Percentiles rank a stretch among this genome's conserved stretches.
Conservation (phyloP, 2,888 invertebrate genomes). For the Cataglyphis albicans region DNA sequence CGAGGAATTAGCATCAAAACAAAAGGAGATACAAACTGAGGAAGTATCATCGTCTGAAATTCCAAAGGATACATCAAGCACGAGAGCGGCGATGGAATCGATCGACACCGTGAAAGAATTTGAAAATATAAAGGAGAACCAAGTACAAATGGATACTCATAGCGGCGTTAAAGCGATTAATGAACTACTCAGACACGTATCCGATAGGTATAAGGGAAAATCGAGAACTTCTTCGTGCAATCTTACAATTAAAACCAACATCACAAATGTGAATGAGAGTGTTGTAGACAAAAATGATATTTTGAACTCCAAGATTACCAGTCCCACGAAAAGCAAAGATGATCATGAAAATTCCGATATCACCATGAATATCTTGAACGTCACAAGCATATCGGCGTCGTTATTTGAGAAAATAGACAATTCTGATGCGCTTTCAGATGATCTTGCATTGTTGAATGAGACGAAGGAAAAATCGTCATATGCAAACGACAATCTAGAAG, state of each 20-base stretch:
- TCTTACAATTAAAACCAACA: background rate
- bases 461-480: background rate
- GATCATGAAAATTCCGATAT: background rate
- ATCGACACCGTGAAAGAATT: background rate
- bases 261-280: background rate
- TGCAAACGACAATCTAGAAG: background rate
- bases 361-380: conserved; percentile 40
- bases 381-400: conserved; percentile 63
- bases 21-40: background rate
- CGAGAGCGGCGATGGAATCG: background rate
- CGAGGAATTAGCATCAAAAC: background rate
- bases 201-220: background rate
- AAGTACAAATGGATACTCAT: background rate
- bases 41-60: background rate
- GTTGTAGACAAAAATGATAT: background rate
- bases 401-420: conserved; percentile 47
- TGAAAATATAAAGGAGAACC: background rate
- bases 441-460: background rate
- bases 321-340: background rate
- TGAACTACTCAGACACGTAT: background rate
- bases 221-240: background rate
- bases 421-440: background rate
- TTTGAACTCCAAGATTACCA: background rate
- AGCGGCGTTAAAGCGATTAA: background rate
- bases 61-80: background rate